Percentiles rank a stretch among this genome's conserved stretches.
Evolutionary conservation across 2,888 invertebrate genomes (phyloP).

Genomic region (Spisula solida): DNA sequence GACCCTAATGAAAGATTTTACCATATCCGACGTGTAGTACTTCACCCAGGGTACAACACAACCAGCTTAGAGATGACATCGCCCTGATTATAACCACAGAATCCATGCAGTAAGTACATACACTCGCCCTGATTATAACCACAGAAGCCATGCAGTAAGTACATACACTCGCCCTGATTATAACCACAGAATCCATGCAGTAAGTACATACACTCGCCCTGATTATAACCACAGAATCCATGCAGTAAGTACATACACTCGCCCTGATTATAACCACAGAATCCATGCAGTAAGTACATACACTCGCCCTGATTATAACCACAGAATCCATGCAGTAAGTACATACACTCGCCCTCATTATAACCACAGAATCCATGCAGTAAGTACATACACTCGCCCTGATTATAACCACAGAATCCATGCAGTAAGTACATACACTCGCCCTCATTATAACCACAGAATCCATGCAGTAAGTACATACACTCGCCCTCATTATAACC

Average conservation of each 20-base stretch:
- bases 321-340: conserved; percentile 56
- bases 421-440: conserved; percentile 43
- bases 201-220: conserved; percentile 57
- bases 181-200: conserved; percentile 54
- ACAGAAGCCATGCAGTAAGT: conserved; percentile 28
- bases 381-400: too few species aligned
- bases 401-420: conserved; percentile 49
- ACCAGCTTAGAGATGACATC: conserved; percentile 64
- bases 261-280: too few species aligned
- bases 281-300: too few species aligned
- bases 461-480: too few species aligned
- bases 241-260: conserved; percentile 43
- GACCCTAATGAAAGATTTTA: conserved; percentile 64
- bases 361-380: too few species aligned
- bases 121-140: too few species aligned
- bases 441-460: too few species aligned
- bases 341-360: too few species aligned
- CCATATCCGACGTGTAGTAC: conserved; percentile 57
- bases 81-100: conserved; percentile 59
- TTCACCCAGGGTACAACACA: conserved; percentile 65
- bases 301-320: conserved; percentile 62
- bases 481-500: conserved; percentile 63
- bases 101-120: conserved; percentile 52
- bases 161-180: conserved; percentile 52
- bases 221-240: conserved; percentile 49